A percentile compares a stretch with the other conserved stretches of the same genome.
Conservation (phyloP, 2,113 vertebrate genomes). For the Siniperca knerii region DNA sequence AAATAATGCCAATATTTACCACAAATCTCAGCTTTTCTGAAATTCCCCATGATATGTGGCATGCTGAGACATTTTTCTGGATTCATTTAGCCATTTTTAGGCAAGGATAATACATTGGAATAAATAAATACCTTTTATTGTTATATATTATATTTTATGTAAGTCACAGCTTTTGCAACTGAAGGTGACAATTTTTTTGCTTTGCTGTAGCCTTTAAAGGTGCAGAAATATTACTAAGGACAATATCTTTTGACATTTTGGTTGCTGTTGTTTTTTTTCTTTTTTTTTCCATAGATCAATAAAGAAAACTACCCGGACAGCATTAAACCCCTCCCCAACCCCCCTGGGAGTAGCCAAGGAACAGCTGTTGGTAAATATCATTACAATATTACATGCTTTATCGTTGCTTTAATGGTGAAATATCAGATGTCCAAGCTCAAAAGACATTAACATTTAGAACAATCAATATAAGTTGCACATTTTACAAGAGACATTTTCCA, state of each 20-base stretch:
- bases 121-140: not conserved
- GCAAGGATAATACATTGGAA: not conserved
- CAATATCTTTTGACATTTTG: constrained; percentile 71
- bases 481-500: constrained; percentile 77
- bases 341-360: constrained; percentile 68
- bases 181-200: constrained; percentile 1
- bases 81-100: not conserved
- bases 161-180: not conserved
- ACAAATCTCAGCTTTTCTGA: constrained; percentile 24
- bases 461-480: constrained; percentile 83
- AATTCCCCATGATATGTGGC: not conserved
- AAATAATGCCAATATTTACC: constrained; percentile 61
- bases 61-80: not conserved
- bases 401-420: constrained; percentile 81
- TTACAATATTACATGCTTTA: constrained; percentile 82
- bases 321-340: constrained; percentile 54
- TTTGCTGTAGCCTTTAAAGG: constrained; percentile 47
- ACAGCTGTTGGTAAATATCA: constrained; percentile 87
- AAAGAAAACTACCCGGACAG: constrained; percentile 66
- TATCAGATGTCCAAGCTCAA: constrained; percentile 79
- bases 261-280: constrained; percentile 35
- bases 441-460: constrained; percentile 84
- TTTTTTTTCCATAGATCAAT: constrained; percentile 72
- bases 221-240: constrained; percentile 59
- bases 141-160: not conserved